phyloP scores from a whole-genome alignment of 2,797 vertebrate genomes.

The Liparis tanakae region DNA sequence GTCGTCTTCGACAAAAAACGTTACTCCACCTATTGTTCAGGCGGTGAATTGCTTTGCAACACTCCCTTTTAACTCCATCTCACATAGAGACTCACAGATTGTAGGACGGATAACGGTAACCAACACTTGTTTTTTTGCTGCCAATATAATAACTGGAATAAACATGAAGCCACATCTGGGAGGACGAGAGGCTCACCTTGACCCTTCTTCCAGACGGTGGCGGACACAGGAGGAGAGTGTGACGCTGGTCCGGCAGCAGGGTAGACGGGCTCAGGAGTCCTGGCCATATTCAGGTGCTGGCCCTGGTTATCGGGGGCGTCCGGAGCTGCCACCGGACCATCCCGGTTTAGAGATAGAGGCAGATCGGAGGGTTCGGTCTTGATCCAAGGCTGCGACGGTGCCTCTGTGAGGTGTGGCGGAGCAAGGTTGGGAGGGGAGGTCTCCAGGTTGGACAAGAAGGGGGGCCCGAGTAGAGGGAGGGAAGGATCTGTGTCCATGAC shows the following conservation, averaged over 20 bases:
- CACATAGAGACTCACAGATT: neutral
- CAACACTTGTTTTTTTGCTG: neutral
- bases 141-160: neutral
- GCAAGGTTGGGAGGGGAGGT: conserved; percentile 58
- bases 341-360: neutral
- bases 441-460: conserved; percentile 27
- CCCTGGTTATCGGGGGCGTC: conserved; percentile 10
- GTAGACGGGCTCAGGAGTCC: conserved; percentile 11
- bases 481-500: conserved; percentile 5
- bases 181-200: conserved; percentile 83
- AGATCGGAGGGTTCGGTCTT: neutral
- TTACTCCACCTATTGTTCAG: too few relatives aligned
- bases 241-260: conserved; percentile 74
- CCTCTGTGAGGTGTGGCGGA: conserved; percentile 62
- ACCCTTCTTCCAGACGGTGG: conserved; percentile 91
- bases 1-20: too few relatives aligned
- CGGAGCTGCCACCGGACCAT: neutral
- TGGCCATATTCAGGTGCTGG: conserved; percentile 21
- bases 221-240: conserved; percentile 70
- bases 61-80: neutral
- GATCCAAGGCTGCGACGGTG: conserved; percentile 10
- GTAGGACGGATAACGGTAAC: neutral
- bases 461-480: neutral
- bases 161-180: neutral
- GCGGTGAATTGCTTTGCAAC: too few relatives aligned